Conservation (phyloP, 2,888 invertebrate genomes). For the Gymnoscelis rufifasciata region DNA sequence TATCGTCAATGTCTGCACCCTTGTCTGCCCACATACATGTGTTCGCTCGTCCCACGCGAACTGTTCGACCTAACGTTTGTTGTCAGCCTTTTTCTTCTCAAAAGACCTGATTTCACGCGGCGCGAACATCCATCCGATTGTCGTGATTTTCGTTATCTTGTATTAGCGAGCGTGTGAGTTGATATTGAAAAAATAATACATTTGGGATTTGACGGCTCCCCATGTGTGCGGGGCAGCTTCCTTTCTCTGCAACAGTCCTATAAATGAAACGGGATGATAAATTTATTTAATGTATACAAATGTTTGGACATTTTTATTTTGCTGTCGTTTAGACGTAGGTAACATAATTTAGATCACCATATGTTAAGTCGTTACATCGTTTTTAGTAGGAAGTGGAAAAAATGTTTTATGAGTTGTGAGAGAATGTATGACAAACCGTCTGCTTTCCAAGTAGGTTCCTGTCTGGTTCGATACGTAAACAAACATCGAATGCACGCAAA, state of each 20-base stretch:
- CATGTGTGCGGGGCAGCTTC: constrained; percentile 75
- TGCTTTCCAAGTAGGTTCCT: constrained; percentile 51
- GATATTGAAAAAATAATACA: constrained; percentile 77
- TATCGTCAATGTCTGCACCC: constrained; percentile 66
- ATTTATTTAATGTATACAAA: constrained; percentile 79
- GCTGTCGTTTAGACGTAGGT: constrained; percentile 75
- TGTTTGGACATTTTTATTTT: constrained; percentile 79
- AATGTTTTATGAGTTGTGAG: constrained; percentile 73
- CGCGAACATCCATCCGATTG: constrained; percentile 76
- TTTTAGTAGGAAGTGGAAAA: constrained; percentile 75
- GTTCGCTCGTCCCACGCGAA: constrained; percentile 59
- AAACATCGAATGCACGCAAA: constrained; percentile 39
- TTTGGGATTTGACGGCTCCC: constrained; percentile 76
- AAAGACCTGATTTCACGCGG: constrained; percentile 77
- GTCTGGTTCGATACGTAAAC: constrained; percentile 43
- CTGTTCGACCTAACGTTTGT: constrained; percentile 41
- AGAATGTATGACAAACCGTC: constrained; percentile 64
- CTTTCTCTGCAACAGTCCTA: constrained; percentile 64
- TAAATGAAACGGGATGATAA: constrained; percentile 75
- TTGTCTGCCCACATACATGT: constrained; percentile 75
- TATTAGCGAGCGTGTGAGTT: constrained; percentile 66
- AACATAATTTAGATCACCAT: constrained; percentile 78
- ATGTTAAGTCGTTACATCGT: constrained; percentile 67
- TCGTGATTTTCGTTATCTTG: constrained; percentile 74
- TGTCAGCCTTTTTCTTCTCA: constrained; percentile 59